A percentile compares a stretch with the other conserved stretches of the same genome.
Conservation (phyloP, 2,113 vertebrate species). For the Hyaena hyaena region DNA sequence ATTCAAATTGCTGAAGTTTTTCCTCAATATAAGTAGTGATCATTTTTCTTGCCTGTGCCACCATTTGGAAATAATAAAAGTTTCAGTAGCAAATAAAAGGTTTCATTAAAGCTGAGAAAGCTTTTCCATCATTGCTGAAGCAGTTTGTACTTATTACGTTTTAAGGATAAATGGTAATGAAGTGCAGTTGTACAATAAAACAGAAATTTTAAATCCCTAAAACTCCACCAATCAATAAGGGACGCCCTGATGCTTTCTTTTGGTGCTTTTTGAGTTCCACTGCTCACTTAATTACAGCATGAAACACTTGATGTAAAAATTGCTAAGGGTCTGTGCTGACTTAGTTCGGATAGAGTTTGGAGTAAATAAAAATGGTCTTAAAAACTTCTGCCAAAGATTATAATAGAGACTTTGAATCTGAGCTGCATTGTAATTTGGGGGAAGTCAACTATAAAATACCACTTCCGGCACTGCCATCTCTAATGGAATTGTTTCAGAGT, state of each 20-base stretch:
- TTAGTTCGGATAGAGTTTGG: conserved; percentile 62
- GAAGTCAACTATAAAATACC: conserved; percentile 7
- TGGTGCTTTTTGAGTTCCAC: neutral
- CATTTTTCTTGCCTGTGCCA: conserved; percentile 61
- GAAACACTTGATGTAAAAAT: conserved; percentile 52
- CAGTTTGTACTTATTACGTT: conserved; percentile 59
- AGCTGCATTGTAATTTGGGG: conserved; percentile 45
- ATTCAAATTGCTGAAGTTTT: conserved; percentile 52
- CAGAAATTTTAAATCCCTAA: neutral
- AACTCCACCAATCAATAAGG: neutral
- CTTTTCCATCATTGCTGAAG: conserved; percentile 54
- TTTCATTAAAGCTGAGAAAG: conserved; percentile 65
- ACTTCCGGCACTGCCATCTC: neutral
- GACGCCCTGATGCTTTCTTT: conserved; percentile 17
- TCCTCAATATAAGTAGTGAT: conserved; percentile 40
- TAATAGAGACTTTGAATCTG: conserved; percentile 48
- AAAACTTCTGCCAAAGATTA: conserved; percentile 23
- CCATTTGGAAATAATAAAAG: conserved; percentile 72
- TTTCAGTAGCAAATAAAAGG: conserved; percentile 62
- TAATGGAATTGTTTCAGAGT: conserved; percentile 11
- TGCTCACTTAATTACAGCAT: conserved; percentile 59
- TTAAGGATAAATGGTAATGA: conserved; percentile 66
- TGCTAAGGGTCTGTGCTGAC: neutral
- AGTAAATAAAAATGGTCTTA: conserved; percentile 61
- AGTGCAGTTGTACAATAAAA: conserved; percentile 29